Percentiles rank a stretch among this genome's conserved stretches.
These are phyloP conservation scores for Subanguina moxae DNA, from an alignment of 1,140 invertebrate genomes.

Conservation along the genomic window DNA sequence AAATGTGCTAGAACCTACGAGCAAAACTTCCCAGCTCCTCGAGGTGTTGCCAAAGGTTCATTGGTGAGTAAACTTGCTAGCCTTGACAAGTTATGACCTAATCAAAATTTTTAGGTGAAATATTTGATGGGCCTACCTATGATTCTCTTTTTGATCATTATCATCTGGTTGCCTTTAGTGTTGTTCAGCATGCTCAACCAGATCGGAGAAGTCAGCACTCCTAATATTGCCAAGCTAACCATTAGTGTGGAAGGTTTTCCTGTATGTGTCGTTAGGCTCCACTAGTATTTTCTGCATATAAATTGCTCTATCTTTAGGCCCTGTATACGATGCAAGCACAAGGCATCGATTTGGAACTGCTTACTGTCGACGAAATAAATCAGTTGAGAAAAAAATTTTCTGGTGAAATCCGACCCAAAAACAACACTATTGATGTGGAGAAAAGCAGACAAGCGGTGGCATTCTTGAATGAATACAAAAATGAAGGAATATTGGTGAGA, in stretches of 20 bases:
- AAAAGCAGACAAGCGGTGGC: constrained; percentile 40
- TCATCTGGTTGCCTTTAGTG: constrained; percentile 94
- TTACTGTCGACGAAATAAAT: neutral
- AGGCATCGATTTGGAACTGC: constrained; percentile 39
- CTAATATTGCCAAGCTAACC: constrained; percentile 35
- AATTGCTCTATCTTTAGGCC: constrained; percentile 35
- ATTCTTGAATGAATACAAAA: constrained; percentile 51
- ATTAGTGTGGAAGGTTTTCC: constrained; percentile 55
- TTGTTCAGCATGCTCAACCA: constrained; percentile 90
- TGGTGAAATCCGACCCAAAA: neutral
- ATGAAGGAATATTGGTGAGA: constrained; percentile 21
- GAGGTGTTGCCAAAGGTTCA: constrained; percentile 74
- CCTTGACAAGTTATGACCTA: too few species aligned
- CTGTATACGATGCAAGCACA: constrained; percentile 55
- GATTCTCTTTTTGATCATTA: constrained; percentile 74
- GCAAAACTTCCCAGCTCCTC: constrained; percentile 47
- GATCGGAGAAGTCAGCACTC: constrained; percentile 68
- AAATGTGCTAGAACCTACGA: constrained; percentile 56
- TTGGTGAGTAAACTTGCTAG: constrained; percentile 23
- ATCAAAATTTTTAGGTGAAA: constrained; percentile 65
- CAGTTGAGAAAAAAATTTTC: constrained; percentile 10
- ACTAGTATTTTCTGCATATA: too few species aligned
- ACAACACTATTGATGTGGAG: constrained; percentile 21
- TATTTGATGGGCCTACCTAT: constrained; percentile 84
- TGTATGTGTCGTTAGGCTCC: too few species aligned